Conservation (phyloP, 1,140 invertebrate species). For the Caenorhabditis inopinata region DNA sequence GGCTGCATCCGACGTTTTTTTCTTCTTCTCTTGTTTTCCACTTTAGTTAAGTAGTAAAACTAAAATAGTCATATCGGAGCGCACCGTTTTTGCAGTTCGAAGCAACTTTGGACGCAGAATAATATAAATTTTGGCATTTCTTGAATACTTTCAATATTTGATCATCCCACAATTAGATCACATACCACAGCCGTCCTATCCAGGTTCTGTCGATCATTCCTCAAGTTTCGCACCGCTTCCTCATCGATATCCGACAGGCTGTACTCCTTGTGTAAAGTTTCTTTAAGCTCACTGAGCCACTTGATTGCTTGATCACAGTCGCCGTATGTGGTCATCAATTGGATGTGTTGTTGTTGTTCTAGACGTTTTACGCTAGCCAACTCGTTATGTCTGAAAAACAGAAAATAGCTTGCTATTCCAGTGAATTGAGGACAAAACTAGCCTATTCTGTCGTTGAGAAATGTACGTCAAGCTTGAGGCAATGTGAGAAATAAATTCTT, state of each 20-base stretch:
- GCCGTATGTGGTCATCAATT: slow-evolving; percentile 68
- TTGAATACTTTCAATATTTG: background rate
- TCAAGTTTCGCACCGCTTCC: slow-evolving; percentile 55
- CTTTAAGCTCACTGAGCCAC: slow-evolving; percentile 68
- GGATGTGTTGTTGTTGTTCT: slow-evolving; percentile 68
- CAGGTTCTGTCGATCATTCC: slow-evolving; percentile 66
- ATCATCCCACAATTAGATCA: background rate
- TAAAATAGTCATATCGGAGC: no score
- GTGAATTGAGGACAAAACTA: no score
- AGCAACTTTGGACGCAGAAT: no score
- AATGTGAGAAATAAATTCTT: background rate
- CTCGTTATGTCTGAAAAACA: slow-evolving; percentile 67
- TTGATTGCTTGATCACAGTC: slow-evolving; percentile 68
- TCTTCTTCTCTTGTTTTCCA: no score
- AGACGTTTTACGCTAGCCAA: slow-evolving; percentile 67
- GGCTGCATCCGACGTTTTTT: no score
- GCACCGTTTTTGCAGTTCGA: no score
- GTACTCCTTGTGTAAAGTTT: slow-evolving; percentile 61
- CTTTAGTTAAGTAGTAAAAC: no score
- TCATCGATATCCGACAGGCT: slow-evolving; percentile 37
- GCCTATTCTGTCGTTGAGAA: slow-evolving; percentile 17
- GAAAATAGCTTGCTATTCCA: background rate
- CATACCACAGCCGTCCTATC: slow-evolving; percentile 66
- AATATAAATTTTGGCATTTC: no score
- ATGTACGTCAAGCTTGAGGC: background rate